Evolutionary conservation across 2,888 invertebrate species (phyloP).

Genomic region (Stenotaenia linearis): DNA sequence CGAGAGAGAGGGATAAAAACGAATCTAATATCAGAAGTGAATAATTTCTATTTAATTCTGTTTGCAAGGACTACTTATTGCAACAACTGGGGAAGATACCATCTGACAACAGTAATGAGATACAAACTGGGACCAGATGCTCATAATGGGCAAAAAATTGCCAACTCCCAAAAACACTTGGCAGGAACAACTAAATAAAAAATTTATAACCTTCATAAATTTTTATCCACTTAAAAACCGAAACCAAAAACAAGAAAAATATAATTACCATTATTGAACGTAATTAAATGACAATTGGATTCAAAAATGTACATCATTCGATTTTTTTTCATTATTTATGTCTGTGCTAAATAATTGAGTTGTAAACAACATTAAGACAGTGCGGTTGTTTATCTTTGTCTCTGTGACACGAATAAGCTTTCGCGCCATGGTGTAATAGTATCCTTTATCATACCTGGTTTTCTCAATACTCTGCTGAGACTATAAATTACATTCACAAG

Average conservation of each 20-base stretch:
- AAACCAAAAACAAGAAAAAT: no score
- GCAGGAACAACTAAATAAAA: background rate
- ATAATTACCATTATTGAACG: no score
- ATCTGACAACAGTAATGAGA: constrained; percentile 6
- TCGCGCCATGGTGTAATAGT: background rate
- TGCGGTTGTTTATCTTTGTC: no score
- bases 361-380: no score
- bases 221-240: background rate
- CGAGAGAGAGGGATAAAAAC: no score
- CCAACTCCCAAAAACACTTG: background rate
- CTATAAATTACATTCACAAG: background rate
- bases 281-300: no score
- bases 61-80: background rate
- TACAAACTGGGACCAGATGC: background rate
- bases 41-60: background rate
- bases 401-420: background rate
- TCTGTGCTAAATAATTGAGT: no score
- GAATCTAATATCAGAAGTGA: background rate
- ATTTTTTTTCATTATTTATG: no score
- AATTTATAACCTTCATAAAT: background rate
- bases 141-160: background rate
- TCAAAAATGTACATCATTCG: no score
- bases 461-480: background rate
- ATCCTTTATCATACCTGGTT: background rate
- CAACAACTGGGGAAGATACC: background rate